phyloP scores from a whole-genome alignment of 2,888 invertebrate species.

The Synergus gifuensis region DNA sequence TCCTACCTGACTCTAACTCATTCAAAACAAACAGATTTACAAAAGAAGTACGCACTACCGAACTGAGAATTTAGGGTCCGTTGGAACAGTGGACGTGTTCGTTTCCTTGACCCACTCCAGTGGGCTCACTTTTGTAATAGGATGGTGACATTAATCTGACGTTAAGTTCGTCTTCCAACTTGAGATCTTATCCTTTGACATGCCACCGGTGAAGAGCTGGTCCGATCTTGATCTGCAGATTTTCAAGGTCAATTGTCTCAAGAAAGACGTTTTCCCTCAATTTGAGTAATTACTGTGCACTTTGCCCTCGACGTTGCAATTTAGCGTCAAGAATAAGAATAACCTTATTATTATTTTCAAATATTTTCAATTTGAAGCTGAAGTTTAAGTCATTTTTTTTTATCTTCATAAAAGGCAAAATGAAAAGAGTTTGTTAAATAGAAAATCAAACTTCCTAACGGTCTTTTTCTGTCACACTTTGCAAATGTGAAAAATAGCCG shows the following conservation, averaged over 20 bases:
- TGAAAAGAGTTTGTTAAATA: neutral
- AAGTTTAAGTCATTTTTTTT: no score
- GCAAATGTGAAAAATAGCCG: slow-evolving; percentile 37
- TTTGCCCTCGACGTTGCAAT: neutral
- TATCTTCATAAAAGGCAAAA: neutral
- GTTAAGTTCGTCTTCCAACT: slow-evolving; percentile 58
- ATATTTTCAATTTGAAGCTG: no score
- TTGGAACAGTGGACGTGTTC: slow-evolving; percentile 48
- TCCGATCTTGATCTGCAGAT: slow-evolving; percentile 5
- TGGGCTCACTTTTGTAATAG: slow-evolving; percentile 26
- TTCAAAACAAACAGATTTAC: slow-evolving; percentile 16
- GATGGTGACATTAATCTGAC: slow-evolving; percentile 71
- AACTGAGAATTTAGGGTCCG: slow-evolving; percentile 4
- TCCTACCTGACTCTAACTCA: slow-evolving; percentile 14
- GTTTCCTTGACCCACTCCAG: neutral
- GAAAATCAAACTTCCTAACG: slow-evolving; percentile 26
- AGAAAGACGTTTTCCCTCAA: neutral
- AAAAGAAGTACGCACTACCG: slow-evolving; percentile 13
- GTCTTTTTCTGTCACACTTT: slow-evolving; percentile 36
- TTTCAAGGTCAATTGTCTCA: neutral
- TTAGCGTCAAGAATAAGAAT: neutral
- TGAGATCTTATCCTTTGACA: slow-evolving; percentile 62
- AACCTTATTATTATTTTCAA: neutral
- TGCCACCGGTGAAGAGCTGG: slow-evolving; percentile 28
- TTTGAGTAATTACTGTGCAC: neutral